Base-by-base conservation (phyloP, 2,888 invertebrate species). In the Nomada fabriciana region DNA sequence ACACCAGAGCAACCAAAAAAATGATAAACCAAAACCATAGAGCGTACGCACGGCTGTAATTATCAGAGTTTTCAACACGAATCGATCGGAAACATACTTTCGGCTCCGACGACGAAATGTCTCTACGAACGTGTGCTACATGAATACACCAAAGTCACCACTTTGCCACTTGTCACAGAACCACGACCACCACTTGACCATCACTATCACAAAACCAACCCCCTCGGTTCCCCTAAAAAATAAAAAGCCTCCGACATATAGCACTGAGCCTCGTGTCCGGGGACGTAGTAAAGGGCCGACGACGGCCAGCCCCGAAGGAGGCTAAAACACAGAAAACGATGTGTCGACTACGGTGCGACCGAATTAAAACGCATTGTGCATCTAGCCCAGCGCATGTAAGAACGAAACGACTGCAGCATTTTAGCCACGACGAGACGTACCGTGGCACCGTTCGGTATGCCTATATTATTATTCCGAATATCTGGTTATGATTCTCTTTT, bases 181-280 rank as follows among this genome's bases (percentile, higher is more conserved):
- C 74, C 59, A 65, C 72, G 78, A 84, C 88, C 85, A 86, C 88
- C 86, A 87, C 86, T 76, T 79, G 43, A 80, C 67, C 89, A 83
- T 87, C 82, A 82, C 85, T 82, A 52, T 79, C 84, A 83, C 90
- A 86, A 85, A 83, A 90, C 86, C 88, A 90, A 70, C 36, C 29
- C 82, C 64, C 60, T 29, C 23, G 67, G 42, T 55, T 78, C 76
- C 76, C 55, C 52, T 69, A 64, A 75, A 80, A 72, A 74, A 36
- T 84, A 79, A 80, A 86, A 86, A 82, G 92, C 93, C 92, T 93
- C 93, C 93, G 91, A 93, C 90, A 93, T 91, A 93, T 91, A 94
- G 94, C 94, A 94, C 94, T 93, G 91, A 94, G 92, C 93, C 94
- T 94, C 94, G 94, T 94, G 94, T 94, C 94, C 94, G 94, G 94